Conservation (phyloP, 1,140 invertebrate species). For the Drosophila willistoni region DNA sequence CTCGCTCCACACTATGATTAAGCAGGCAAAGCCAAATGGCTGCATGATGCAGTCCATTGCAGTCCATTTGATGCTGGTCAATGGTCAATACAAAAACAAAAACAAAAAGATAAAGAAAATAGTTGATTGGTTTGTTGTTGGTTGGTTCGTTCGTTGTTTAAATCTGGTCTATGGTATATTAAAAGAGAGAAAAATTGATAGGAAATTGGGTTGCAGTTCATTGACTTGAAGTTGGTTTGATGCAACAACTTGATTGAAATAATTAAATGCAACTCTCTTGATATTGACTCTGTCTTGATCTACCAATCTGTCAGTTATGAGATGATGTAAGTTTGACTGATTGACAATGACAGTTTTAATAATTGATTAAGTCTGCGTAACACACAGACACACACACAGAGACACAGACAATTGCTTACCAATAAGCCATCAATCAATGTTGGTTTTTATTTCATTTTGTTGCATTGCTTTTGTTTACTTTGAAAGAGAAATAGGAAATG, state of each 20-base stretch:
- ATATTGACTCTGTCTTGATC: conserved; percentile 47
- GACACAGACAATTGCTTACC: background rate
- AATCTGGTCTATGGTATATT: conserved; percentile 65
- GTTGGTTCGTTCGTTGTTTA: conserved; percentile 51
- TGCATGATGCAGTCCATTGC: conserved; percentile 8
- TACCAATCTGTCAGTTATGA: conserved; percentile 7
- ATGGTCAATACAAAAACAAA: conserved; percentile 59
- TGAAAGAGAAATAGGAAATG: conserved; percentile 8
- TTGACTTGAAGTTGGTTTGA: conserved; percentile 59
- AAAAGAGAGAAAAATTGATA: conserved; percentile 66
- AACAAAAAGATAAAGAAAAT: conserved; percentile 31
- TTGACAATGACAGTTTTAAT: conserved; percentile 66
- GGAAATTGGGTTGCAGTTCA: conserved; percentile 73
- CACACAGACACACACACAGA: background rate
- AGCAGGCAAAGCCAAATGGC: conserved; percentile 50
- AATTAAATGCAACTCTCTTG: conserved; percentile 65
- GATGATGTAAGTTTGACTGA: conserved; percentile 69
- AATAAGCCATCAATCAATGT: conserved; percentile 51
- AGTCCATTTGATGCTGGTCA: conserved; percentile 66
- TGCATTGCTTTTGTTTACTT: background rate
- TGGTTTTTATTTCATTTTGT: conserved; percentile 1
- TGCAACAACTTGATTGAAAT: conserved; percentile 42
- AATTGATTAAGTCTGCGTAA: conserved; percentile 62
- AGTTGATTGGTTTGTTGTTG: conserved; percentile 53
- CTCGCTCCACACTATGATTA: conserved; percentile 70